Percentiles rank a stretch among this genome's conserved stretches.
These are phyloP conservation scores for Drosophila villosipedis DNA, from an alignment of 2,888 invertebrate genomes.

Conservation along the genomic window DNA sequence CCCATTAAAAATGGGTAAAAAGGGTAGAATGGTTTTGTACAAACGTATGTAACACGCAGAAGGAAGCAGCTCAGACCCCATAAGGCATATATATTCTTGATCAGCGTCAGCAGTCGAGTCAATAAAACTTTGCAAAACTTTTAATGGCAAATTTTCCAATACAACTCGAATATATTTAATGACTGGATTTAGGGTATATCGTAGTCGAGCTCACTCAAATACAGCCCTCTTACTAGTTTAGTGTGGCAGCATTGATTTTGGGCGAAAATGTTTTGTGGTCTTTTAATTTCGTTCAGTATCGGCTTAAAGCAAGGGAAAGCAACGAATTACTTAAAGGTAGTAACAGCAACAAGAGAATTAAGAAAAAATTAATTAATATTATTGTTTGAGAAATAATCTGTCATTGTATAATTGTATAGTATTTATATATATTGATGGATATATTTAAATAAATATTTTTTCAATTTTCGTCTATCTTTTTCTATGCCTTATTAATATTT, in stretches of 20 bases:
- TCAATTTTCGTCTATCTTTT: not conserved
- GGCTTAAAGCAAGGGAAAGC: constrained; percentile 17
- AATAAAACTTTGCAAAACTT: too few relatives aligned
- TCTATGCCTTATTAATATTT: not conserved
- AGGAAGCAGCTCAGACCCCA: too few relatives aligned
- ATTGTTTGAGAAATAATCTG: not conserved
- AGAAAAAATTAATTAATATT: not conserved
- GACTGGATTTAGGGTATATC: too few relatives aligned
- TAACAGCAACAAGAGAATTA: not conserved
- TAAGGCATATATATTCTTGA: too few relatives aligned
- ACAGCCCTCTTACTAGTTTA: too few relatives aligned
- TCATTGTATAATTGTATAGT: not conserved
- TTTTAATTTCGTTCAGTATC: constrained; percentile 3
- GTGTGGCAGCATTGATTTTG: constrained; percentile 30
- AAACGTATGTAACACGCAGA: too few relatives aligned
- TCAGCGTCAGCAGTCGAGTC: too few relatives aligned
- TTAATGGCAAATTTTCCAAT: too few relatives aligned
- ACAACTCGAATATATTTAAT: too few relatives aligned
- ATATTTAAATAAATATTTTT: not conserved
- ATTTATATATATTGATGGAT: not conserved
- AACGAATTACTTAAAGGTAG: not conserved
- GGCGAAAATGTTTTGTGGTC: constrained; percentile 15
- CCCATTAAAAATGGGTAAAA: too few relatives aligned
- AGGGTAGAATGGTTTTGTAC: too few relatives aligned
- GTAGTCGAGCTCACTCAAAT: too few relatives aligned